These are phyloP conservation scores for Callimorpha dominula DNA, from an alignment of 2,888 invertebrate species.

Conservation along the genomic window DNA sequence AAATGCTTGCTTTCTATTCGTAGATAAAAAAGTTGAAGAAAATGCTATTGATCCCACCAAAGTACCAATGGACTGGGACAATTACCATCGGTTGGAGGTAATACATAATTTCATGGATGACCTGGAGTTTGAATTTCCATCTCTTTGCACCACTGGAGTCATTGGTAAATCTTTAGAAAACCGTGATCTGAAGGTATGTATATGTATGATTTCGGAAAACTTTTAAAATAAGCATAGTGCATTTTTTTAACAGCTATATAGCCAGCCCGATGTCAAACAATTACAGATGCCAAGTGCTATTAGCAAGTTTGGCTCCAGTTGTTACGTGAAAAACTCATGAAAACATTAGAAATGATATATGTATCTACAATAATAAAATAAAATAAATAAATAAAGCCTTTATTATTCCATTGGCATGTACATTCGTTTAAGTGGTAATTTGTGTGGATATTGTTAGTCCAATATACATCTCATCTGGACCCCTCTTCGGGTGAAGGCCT, in stretches of 20 bases:
- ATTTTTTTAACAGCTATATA: neutral
- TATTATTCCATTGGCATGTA: no score
- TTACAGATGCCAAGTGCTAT: neutral
- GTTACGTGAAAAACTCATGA: no score
- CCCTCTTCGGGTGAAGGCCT: no score
- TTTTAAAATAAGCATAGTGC: neutral
- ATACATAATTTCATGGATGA: constrained; percentile 74
- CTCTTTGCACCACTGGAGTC: constrained; percentile 70
- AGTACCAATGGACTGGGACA: constrained; percentile 69
- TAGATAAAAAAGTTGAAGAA: neutral
- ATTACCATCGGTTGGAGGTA: constrained; percentile 70
- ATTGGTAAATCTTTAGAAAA: constrained; percentile 77
- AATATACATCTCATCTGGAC: no score
- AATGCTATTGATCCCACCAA: constrained; percentile 3
- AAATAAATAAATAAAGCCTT: no score
- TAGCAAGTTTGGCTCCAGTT: neutral
- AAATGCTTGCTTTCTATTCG: neutral
- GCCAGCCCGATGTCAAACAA: neutral
- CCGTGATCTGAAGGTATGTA: constrained; percentile 70
- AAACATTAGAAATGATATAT: no score
- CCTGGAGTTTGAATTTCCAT: constrained; percentile 70
- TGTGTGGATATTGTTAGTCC: no score
- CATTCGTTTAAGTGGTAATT: no score
- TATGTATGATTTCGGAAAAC: neutral
- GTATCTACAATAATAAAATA: no score